Base-by-base conservation (phyloP, 2,797 vertebrate species). In the Brachyrhaphis roseni region DNA sequence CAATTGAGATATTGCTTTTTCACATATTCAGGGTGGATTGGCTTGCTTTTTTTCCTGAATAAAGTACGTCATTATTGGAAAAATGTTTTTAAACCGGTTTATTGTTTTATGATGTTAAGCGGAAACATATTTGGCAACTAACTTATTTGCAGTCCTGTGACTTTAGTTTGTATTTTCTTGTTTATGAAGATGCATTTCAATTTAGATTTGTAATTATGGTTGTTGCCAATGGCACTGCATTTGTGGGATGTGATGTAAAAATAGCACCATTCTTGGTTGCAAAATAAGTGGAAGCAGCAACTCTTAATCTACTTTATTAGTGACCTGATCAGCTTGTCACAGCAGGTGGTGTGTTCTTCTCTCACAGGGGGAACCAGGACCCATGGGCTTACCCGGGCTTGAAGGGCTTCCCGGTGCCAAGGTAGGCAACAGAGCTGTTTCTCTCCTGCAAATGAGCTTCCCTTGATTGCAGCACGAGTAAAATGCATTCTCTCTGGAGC, bases 341-440 rank as follows among this genome's bases (percentile, higher is more conserved):
- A 85, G 78, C 82, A 78, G 71, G 80, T 74, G 81, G 39, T 91
- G 79, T 91, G 78, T 90, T 90, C 82, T 83, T 88, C 75, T 93
- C 74, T 89, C 89, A 76, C 89, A 99, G 98, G 98, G 98, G 68
- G 98, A 99, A 76, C 95, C 96, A 13, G 98, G 98, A 80, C 94
- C 95, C 1, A 99, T 99, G 98, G 98, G 98, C 86, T 93, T 99
- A 89, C 98, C 98, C 49, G 98, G 98, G 82, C 94, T 98, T 76
- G 98, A 99, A 95, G 98, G 98, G 82, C 95, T 98, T 84, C 96
- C 97, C 72, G 98, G 98, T 80, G 91, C 96, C 91, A 99, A 99
- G 97, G 98, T 99, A 95, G 90, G 89, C 66, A 47, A 76, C 70
- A 15, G 51, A 78, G 78, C 78, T 53, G 68, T 18, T 16, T 83